Conservation (phyloP, 1,140 invertebrate species). For the Apis florea region DNA sequence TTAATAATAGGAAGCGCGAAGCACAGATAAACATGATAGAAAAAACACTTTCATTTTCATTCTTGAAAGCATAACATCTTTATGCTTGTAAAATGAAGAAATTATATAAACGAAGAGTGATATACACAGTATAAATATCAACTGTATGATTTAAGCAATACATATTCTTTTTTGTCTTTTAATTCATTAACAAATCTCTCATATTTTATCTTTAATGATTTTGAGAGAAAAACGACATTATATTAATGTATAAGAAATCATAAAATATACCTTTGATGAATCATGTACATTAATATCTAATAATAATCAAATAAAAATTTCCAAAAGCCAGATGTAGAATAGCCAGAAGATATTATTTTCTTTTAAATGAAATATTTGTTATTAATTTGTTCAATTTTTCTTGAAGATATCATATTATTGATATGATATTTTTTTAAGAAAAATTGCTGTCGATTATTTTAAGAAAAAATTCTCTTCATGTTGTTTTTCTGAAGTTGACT, state of each 20-base stretch:
- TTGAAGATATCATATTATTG: neutral
- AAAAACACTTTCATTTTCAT: conserved; percentile 13
- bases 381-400: neutral
- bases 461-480: conserved; percentile 20
- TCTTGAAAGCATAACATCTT: conserved; percentile 22
- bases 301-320: neutral
- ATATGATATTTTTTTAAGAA: conserved; percentile 10
- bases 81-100: neutral
- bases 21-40: conserved; percentile 11
- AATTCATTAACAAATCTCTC: conserved; percentile 6
- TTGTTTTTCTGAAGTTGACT: conserved; percentile 45
- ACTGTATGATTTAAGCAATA: conserved; percentile 15
- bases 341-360: neutral
- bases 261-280: neutral
- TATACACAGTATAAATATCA: conserved; percentile 24
- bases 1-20: conserved; percentile 46
- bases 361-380: neutral
- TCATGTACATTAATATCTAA: too few relatives aligned
- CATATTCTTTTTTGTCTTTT: conserved; percentile 13
- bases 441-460: conserved; percentile 13
- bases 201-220: neutral
- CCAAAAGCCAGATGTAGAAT: neutral
- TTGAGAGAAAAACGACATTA: too few relatives aligned
- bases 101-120: conserved; percentile 15
- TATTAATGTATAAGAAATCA: neutral